Conservation (phyloP, 1,140 invertebrate genomes). For the Drosophila bocki region DNA sequence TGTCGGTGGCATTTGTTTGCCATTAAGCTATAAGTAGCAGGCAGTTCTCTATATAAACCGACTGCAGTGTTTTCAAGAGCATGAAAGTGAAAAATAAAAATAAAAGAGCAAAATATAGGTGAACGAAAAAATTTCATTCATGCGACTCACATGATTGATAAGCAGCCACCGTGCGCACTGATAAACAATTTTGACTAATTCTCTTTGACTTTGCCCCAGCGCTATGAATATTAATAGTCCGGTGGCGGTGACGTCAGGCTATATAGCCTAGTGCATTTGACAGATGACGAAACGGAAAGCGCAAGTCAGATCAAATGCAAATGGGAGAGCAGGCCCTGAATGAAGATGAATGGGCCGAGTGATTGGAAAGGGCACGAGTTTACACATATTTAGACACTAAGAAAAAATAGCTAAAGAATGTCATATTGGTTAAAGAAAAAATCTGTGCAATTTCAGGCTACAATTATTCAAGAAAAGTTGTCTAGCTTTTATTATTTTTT, state of each 20-base stretch:
- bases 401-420: not conserved
- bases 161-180: constrained; percentile 22
- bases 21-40: constrained; percentile 56
- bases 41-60: constrained; percentile 10
- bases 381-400: constrained; percentile 4
- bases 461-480: not conserved
- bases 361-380: constrained; percentile 10
- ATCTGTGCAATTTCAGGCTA: not conserved
- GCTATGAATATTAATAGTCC: constrained; percentile 42
- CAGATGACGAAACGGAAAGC: constrained; percentile 68
- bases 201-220: constrained; percentile 12
- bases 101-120: constrained; percentile 8
- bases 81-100: not conserved
- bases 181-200: constrained; percentile 33
- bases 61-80: constrained; percentile 20
- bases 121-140: constrained; percentile 33
- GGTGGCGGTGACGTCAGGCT: constrained; percentile 45
- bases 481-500: too few relatives aligned
- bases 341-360: constrained; percentile 67
- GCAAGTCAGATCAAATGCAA: constrained; percentile 70
- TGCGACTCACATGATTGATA: constrained; percentile 55
- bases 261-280: constrained; percentile 58
- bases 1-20: constrained; percentile 64
- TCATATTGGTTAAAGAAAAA: not conserved
- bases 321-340: constrained; percentile 45